Conservation (phyloP, 2,888 invertebrate species). For the Melieria omissa region DNA sequence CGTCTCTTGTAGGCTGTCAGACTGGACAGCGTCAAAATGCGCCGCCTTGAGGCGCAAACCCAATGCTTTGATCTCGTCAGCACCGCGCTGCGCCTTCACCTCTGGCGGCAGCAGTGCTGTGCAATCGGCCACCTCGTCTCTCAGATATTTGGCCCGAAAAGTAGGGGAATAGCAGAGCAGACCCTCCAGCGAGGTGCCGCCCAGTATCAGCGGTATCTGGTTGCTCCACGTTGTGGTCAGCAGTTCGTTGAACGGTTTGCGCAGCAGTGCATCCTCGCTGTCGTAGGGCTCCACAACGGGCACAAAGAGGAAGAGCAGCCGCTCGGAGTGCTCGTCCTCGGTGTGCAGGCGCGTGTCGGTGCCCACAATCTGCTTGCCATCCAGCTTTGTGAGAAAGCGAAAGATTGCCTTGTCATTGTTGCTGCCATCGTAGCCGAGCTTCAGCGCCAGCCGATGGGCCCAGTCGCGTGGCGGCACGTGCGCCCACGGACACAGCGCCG, state of each 20-base stretch:
- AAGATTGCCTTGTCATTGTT: conserved; percentile 59
- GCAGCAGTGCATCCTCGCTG: conserved; percentile 55
- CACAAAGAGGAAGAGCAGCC: conserved; percentile 55
- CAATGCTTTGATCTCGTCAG: conserved; percentile 45
- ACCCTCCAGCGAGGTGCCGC: conserved; percentile 63
- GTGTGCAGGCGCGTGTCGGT: conserved; percentile 53
- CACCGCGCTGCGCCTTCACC: conserved; percentile 47
- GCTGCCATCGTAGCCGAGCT: conserved; percentile 60
- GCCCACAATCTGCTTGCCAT: conserved; percentile 46
- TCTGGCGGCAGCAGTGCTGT: conserved; percentile 61
- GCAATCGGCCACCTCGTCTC: conserved; percentile 52
- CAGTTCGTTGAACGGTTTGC: conserved; percentile 54
- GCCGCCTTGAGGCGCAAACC: conserved; percentile 47
- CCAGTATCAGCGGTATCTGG: conserved; percentile 60
- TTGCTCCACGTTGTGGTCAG: conserved; percentile 60
- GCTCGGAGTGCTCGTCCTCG: conserved; percentile 53
- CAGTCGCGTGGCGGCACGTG: conserved; percentile 51
- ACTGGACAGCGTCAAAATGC: conserved; percentile 50
- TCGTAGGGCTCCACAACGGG: conserved; percentile 62
- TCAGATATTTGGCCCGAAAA: conserved; percentile 15
- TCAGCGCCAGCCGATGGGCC: conserved; percentile 57
- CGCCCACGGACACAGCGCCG: conserved; percentile 58
- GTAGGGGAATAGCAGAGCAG: conserved; percentile 53
- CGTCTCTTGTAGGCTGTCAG: conserved; percentile 44
- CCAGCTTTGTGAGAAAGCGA: conserved; percentile 46